Conservation (phyloP, 1,140 invertebrate species). For the Caenorhabditis brenneri region DNA sequence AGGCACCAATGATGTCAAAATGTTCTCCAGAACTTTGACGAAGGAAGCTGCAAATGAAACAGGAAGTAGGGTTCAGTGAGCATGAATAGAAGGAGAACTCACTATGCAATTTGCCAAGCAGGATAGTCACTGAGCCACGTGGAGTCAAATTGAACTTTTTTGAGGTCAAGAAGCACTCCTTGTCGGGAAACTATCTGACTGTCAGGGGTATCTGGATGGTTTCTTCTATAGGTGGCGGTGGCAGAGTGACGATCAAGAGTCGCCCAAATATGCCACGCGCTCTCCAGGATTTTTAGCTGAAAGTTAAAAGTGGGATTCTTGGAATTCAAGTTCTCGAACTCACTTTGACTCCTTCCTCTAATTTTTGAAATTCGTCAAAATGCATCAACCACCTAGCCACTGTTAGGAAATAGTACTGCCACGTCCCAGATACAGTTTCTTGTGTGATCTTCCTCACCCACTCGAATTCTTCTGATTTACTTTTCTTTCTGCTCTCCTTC, state of each 20-base stretch:
- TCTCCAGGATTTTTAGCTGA: neutral
- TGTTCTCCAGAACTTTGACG: neutral
- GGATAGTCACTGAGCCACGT: constrained; percentile 11
- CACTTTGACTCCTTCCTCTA: neutral
- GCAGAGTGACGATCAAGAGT: neutral
- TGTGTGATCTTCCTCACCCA: neutral
- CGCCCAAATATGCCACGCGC: neutral
- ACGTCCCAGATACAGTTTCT: neutral
- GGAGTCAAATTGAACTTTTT: neutral
- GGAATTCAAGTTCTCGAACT: too few relatives aligned
- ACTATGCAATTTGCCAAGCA: neutral
- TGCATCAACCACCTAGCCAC: neutral
- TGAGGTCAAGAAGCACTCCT: neutral
- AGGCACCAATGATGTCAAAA: neutral
- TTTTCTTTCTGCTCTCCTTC: neutral
- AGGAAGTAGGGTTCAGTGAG: too few relatives aligned
- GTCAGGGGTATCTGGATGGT: neutral
- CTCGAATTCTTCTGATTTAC: neutral
- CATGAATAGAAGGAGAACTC: neutral
- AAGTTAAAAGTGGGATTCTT: neutral
- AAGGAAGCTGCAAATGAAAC: neutral
- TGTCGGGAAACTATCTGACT: neutral
- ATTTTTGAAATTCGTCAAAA: neutral
- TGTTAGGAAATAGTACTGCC: neutral
- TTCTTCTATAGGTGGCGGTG: neutral